These are phyloP conservation scores for Chrysemys picta DNA, from an alignment of 2,113 vertebrate genomes.

Conservation along the genomic window DNA sequence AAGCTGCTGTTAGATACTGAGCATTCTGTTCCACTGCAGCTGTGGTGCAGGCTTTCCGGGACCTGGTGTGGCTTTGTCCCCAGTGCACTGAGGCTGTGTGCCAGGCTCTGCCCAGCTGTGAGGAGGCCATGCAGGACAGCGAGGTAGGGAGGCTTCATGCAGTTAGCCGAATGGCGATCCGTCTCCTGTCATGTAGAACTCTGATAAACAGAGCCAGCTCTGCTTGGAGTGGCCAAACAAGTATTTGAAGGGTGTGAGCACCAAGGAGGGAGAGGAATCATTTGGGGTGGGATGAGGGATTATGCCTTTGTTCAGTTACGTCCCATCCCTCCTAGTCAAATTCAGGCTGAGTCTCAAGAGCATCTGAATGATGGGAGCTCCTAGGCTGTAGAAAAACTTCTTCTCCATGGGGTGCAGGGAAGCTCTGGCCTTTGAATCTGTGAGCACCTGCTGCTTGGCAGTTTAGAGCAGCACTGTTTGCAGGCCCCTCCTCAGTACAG, in stretches of 20 bases:
- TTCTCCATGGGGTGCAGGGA: neutral
- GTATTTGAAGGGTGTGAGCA: neutral
- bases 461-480: neutral
- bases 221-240: neutral
- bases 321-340: neutral
- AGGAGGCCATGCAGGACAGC: conserved; percentile 88
- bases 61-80: conserved; percentile 95
- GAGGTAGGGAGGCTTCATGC: conserved; percentile 80
- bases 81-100: conserved; percentile 89
- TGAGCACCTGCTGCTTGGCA: neutral
- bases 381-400: neutral
- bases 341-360: neutral
- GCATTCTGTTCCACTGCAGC: conserved; percentile 70
- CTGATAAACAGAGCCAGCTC: neutral
- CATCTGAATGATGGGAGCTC: neutral
- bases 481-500: too few relatives aligned
- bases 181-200: neutral
- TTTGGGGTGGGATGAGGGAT: neutral
- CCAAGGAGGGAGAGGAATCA: neutral
- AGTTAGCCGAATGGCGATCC: neutral
- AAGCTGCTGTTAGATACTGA: neutral
- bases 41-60: conserved; percentile 92
- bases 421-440: neutral
- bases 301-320: neutral
- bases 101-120: conserved; percentile 86